Evolutionary conservation across 2,888 invertebrate genomes (phyloP).

Genomic region (Tenthredo mesomela): DNA sequence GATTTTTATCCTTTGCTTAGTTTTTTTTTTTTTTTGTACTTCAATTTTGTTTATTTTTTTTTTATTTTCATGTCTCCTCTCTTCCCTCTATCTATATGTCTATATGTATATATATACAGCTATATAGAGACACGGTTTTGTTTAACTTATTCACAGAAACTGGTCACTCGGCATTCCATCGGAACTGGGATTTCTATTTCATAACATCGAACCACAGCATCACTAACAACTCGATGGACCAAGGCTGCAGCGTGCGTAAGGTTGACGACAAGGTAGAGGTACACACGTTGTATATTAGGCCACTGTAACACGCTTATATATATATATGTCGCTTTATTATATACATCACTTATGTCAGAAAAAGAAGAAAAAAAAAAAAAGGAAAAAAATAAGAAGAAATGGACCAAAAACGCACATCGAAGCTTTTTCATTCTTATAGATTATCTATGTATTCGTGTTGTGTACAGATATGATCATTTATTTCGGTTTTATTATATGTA

Average conservation of each 20-base stretch:
- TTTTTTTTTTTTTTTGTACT: too few relatives aligned
- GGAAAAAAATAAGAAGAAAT: background rate
- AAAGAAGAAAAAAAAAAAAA: background rate
- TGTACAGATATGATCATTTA: too few relatives aligned
- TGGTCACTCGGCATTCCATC: slow-evolving; percentile 68
- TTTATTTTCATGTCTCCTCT: background rate
- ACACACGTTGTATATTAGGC: background rate
- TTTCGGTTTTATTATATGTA: too few relatives aligned
- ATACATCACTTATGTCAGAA: background rate
- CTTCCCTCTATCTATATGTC: background rate
- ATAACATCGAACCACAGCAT: slow-evolving; percentile 59
- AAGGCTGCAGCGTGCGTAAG: slow-evolving; percentile 1
- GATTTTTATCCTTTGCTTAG: background rate
- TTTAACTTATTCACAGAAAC: slow-evolving; percentile 59
- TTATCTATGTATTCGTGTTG: too few relatives aligned
- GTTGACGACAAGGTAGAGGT: background rate
- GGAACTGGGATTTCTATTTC: slow-evolving; percentile 68
- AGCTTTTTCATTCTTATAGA: too few relatives aligned
- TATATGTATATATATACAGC: background rate
- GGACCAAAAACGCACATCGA: too few relatives aligned
- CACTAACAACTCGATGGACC: slow-evolving; percentile 1
- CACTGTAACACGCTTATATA: background rate
- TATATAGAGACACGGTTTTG: slow-evolving; percentile 26
- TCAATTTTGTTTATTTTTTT: background rate
- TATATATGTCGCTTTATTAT: background rate